phyloP scores from a whole-genome alignment of 2,113 vertebrate species.

The Menura novaehollandiae region DNA sequence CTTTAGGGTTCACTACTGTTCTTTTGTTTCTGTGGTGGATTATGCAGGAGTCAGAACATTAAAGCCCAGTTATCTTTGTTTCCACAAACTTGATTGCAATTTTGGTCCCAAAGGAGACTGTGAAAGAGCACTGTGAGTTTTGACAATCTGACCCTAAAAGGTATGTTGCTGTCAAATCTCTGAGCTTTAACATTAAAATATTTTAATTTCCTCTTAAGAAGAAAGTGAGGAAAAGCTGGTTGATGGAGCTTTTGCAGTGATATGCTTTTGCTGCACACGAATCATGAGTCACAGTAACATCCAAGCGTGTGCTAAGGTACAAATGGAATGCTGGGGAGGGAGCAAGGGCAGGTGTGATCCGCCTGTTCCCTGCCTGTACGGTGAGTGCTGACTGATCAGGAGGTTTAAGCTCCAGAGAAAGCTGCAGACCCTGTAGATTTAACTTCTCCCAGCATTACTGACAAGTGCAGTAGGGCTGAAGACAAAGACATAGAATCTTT shows the following conservation, averaged over 20 bases:
- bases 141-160: background rate
- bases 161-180: background rate
- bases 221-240: background rate
- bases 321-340: background rate
- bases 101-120: background rate
- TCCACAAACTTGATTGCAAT: background rate
- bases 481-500: background rate
- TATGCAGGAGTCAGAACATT: background rate
- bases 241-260: background rate
- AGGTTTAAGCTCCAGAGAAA: background rate
- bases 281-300: background rate
- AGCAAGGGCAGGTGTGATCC: background rate
- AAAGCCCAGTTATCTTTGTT: background rate
- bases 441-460: background rate
- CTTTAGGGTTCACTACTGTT: background rate
- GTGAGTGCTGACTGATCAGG: background rate
- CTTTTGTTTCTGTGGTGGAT: background rate
- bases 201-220: background rate
- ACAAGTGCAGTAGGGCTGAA: background rate
- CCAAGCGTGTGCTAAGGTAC: background rate
- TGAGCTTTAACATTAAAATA: background rate
- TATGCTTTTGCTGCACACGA: background rate
- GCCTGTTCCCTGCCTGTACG: fast-evolving
- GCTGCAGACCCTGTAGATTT: background rate
- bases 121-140: background rate